phyloP scores from a whole-genome alignment of 2,797 vertebrate species.

The Macropodus opercularis region DNA sequence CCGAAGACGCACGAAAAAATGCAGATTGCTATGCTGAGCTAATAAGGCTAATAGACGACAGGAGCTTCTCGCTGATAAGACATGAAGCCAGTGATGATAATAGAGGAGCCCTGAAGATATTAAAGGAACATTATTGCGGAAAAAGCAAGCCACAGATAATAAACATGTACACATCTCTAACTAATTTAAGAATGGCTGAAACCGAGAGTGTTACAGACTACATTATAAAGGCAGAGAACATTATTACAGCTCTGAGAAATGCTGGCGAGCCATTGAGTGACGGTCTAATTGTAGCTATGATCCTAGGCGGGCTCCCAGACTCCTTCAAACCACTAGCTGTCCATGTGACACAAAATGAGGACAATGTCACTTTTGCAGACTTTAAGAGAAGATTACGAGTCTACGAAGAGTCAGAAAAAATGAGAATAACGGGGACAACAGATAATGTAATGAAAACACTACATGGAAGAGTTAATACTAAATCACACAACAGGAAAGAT shows the following conservation, averaged over 20 bases:
- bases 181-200: constrained; percentile 5
- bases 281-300: constrained; percentile 28
- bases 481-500: neutral
- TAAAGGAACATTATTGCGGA: constrained; percentile 34
- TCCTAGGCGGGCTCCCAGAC: constrained; percentile 23
- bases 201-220: constrained; percentile 37
- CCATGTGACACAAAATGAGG: constrained; percentile 40
- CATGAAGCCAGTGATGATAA: constrained; percentile 41
- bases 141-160: constrained; percentile 41
- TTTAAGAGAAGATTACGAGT: constrained; percentile 41
- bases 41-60: constrained; percentile 37
- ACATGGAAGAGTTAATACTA: neutral
- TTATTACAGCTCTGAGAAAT: constrained; percentile 2
- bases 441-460: constrained; percentile 36
- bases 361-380: constrained; percentile 29
- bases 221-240: constrained; percentile 27
- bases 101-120: constrained; percentile 29
- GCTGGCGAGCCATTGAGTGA: neutral
- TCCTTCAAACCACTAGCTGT: constrained; percentile 24
- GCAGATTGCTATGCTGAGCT: constrained; percentile 32
- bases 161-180: constrained; percentile 9
- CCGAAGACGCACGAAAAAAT: neutral
- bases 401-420: constrained; percentile 27
- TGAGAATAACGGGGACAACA: neutral
- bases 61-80: constrained; percentile 35